Conservation (phyloP, 2,797 vertebrate genomes). For the Lerista edwardsae region DNA sequence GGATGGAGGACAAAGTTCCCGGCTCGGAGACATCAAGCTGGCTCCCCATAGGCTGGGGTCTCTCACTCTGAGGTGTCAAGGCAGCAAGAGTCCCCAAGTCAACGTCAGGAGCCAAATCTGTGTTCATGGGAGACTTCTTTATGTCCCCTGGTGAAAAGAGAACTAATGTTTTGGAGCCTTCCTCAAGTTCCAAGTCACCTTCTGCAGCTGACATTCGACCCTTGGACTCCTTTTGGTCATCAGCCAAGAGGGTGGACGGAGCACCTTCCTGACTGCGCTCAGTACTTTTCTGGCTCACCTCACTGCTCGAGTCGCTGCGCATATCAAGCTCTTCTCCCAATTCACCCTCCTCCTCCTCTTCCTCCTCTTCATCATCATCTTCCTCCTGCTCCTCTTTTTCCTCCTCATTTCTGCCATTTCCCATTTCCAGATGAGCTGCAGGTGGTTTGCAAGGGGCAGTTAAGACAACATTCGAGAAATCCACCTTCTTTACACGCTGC, state of each 20-base stretch:
- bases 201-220: conserved; percentile 88
- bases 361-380: conserved; percentile 65
- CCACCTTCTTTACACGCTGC: conserved; percentile 83
- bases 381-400: conserved; percentile 60
- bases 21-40: conserved; percentile 87
- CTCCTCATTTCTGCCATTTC: conserved; percentile 67
- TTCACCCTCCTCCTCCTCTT: conserved; percentile 61
- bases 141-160: conserved; percentile 95
- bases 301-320: conserved; percentile 86
- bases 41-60: conserved; percentile 80
- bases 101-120: conserved; percentile 82
- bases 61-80: conserved; percentile 84
- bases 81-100: conserved; percentile 85
- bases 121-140: conserved; percentile 87
- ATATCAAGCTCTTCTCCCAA: conserved; percentile 81
- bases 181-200: conserved; percentile 92
- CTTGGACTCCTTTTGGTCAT: conserved; percentile 86
- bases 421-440: conserved; percentile 81
- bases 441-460: conserved; percentile 77
- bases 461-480: conserved; percentile 90
- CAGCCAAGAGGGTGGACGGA: conserved; percentile 90
- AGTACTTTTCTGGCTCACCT: conserved; percentile 89
- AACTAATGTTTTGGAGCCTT: conserved; percentile 95
- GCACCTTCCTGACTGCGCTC: conserved; percentile 91
- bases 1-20: conserved; percentile 86